A percentile compares a stretch with the other conserved stretches of the same genome.
phyloP scores from a whole-genome alignment of 2,113 vertebrate genomes.

The Callaeas wilsoni region DNA sequence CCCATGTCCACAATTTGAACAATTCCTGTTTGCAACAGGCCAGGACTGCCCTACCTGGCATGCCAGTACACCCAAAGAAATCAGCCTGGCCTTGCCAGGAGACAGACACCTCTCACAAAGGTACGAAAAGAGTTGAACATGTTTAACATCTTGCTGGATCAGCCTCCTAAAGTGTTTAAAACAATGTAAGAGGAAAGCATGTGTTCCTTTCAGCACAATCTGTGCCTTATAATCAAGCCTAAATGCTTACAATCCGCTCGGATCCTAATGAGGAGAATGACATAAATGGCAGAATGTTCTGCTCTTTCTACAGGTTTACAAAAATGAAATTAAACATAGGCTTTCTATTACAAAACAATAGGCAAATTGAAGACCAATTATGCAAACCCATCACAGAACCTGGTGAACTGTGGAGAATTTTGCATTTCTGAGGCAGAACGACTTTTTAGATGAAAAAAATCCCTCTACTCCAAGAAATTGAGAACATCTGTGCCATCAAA shows the following conservation, averaged over 20 bases:
- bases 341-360: conserved; percentile 77
- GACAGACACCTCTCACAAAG: background rate
- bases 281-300: conserved; percentile 57
- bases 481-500: conserved; percentile 80
- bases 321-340: conserved; percentile 73
- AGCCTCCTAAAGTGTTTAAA: conserved; percentile 9
- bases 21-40: background rate
- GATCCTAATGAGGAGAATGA: conserved; percentile 55
- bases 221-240: conserved; percentile 12
- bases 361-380: conserved; percentile 80
- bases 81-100: background rate
- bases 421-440: conserved; percentile 72
- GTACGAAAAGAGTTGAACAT: background rate
- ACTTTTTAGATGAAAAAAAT: conserved; percentile 65
- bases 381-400: conserved; percentile 73
- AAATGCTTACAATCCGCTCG: background rate
- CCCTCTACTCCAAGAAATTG: conserved; percentile 73
- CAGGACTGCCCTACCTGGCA: background rate
- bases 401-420: conserved; percentile 69
- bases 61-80: background rate
- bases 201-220: conserved; percentile 22
- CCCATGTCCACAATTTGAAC: background rate
- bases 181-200: background rate
- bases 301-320: conserved; percentile 73
- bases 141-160: conserved; percentile 26